Conservation (phyloP, 92 coral and sea anemone species). For the Porites lobata region DNA sequence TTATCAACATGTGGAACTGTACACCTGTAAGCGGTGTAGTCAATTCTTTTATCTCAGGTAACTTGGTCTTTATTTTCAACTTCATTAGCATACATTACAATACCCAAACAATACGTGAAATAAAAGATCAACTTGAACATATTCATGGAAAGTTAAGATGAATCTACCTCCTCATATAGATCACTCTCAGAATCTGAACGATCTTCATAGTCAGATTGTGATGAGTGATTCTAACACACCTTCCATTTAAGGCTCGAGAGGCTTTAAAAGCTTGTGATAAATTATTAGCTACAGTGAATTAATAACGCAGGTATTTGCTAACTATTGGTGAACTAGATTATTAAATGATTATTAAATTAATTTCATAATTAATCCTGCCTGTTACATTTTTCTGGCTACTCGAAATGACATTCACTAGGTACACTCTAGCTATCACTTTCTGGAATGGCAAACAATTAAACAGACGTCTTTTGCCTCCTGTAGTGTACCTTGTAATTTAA, state of each 20-base stretch:
- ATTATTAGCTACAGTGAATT: neutral
- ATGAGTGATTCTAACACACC: conserved; percentile 7
- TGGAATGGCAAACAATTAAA: neutral
- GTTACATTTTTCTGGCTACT: neutral
- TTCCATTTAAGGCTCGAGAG: conserved; percentile 1
- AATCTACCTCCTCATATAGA: no score
- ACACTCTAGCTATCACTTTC: neutral
- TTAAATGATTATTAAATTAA: neutral
- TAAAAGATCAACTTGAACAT: neutral
- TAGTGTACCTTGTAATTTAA: conserved; percentile 10
- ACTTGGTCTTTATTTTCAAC: no score
- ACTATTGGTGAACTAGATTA: neutral
- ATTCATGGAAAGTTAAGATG: no score
- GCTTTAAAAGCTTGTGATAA: neutral
- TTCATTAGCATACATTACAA: neutral
- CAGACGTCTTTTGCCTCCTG: conserved; percentile 8
- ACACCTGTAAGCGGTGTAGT: no score
- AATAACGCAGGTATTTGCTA: neutral
- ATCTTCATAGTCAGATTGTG: no score
- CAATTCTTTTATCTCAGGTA: no score
- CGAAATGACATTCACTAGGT: neutral
- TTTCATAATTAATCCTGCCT: neutral
- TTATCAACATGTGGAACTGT: neutral
- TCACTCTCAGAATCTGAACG: no score
- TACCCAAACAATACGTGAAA: neutral